Evolutionary conservation across 2,888 invertebrate genomes (phyloP).

Genomic region (Eristalis tenax): DNA sequence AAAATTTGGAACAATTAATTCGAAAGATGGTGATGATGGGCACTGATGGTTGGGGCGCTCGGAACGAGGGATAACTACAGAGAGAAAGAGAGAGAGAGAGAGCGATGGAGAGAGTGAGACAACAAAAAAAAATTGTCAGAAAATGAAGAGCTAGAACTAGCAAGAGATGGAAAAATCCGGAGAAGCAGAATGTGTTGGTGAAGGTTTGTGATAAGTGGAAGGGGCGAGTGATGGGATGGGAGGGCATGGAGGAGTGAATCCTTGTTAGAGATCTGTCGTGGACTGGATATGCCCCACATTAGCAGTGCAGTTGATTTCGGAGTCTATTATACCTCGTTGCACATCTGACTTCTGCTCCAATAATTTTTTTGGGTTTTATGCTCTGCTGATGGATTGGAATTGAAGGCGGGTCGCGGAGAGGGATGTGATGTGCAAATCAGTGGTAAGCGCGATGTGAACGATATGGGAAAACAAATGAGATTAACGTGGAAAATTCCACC

Average conservation of each 20-base stretch:
- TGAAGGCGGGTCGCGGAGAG: not conserved
- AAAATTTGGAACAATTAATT: conserved; percentile 72
- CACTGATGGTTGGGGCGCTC: not conserved
- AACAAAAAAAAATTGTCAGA: not conserved
- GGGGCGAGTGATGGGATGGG: no score
- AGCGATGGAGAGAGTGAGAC: not conserved
- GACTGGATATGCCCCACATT: conserved; percentile 60
- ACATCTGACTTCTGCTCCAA: conserved; percentile 67
- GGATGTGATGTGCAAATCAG: not conserved
- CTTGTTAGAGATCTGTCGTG: conserved; percentile 48
- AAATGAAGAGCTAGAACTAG: conserved; percentile 3
- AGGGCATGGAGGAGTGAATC: conserved; percentile 12
- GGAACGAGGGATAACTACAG: not conserved
- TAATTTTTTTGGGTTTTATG: conserved; percentile 51
- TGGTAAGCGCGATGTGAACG: not conserved
- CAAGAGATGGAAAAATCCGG: conserved; percentile 24
- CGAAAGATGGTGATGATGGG: conserved; percentile 63
- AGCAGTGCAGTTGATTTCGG: conserved; percentile 51
- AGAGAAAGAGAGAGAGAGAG: conserved; percentile 12
- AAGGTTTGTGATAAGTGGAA: not conserved
- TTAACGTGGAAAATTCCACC: not conserved
- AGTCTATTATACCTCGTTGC: conserved; percentile 62
- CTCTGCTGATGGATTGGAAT: conserved; percentile 45
- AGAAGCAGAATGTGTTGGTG: conserved; percentile 18
- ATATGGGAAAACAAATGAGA: not conserved